These are phyloP conservation scores for Dermatemys mawii DNA, from an alignment of 2,113 vertebrate species.

Conservation along the genomic window DNA sequence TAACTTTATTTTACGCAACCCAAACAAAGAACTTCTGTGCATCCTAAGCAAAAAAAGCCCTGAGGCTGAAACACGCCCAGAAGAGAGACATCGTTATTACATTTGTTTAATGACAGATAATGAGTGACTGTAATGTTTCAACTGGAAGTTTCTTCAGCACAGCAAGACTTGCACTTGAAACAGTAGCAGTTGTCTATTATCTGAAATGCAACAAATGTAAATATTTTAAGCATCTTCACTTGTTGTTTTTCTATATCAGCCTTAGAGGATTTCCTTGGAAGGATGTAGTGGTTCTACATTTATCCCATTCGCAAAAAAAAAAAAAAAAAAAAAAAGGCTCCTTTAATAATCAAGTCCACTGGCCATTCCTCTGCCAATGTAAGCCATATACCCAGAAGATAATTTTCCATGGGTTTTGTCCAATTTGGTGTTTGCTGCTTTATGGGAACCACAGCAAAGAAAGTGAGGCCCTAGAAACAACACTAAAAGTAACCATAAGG, in stretches of 20 bases:
- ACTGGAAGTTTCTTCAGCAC: constrained; percentile 34
- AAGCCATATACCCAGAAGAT: background rate
- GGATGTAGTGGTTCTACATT: background rate
- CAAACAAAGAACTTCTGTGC: constrained; percentile 40
- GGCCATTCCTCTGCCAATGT: background rate
- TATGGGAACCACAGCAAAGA: background rate
- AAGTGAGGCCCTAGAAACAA: background rate
- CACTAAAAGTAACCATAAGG: background rate
- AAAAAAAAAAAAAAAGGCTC: background rate
- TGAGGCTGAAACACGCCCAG: constrained; percentile 29
- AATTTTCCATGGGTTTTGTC: background rate
- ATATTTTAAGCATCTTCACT: constrained; percentile 19
- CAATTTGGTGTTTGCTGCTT: background rate
- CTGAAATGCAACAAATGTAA: constrained; percentile 51
- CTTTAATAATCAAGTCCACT: background rate
- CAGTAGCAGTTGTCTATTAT: constrained; percentile 30
- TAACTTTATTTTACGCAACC: background rate
- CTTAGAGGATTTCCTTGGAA: constrained; percentile 41
- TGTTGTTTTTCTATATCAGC: constrained; percentile 32
- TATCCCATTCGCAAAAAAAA: background rate
- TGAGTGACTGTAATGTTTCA: constrained; percentile 48
- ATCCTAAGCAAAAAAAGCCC: constrained; percentile 51
- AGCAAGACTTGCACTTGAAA: constrained; percentile 32
- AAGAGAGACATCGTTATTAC: constrained; percentile 19
- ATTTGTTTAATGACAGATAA: constrained; percentile 20